These are phyloP conservation scores for Enteromius fasciolatus DNA, from an alignment of 2,797 vertebrate species.

Conservation along the genomic window DNA sequence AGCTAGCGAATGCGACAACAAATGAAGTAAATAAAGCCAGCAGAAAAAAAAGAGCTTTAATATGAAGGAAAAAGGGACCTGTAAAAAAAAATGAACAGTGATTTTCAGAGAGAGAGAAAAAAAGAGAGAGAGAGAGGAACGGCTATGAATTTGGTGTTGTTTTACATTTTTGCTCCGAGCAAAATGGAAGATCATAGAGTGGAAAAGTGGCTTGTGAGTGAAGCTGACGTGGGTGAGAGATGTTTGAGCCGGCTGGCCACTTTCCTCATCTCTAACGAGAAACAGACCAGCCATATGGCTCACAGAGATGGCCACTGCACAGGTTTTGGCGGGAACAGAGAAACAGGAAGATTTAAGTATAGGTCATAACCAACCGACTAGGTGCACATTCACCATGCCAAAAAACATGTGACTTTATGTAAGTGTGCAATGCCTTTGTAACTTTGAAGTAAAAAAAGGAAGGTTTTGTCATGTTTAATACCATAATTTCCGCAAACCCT, in stretches of 20 bases:
- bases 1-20: neutral
- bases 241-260: conserved; percentile 63
- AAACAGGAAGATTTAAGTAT: conserved; percentile 26
- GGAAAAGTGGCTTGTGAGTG: conserved; percentile 48
- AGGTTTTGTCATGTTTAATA: neutral
- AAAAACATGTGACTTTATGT: neutral
- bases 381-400: neutral
- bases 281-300: conserved; percentile 63
- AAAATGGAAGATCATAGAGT: conserved; percentile 43
- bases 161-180: conserved; percentile 32
- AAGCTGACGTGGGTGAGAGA: conserved; percentile 57
- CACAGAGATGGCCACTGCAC: conserved; percentile 39
- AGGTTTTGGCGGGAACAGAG: conserved; percentile 12
- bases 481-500: neutral
- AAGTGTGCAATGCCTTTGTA: neutral
- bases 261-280: conserved; percentile 76
- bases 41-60: conserved; percentile 14
- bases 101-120: neutral
- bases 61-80: neutral
- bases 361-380: conserved; percentile 16
- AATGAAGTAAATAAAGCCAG: conserved; percentile 56
- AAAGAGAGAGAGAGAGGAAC: neutral
- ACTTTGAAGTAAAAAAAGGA: neutral
- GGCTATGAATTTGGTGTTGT: conserved; percentile 11
- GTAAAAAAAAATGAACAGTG: neutral